Base-by-base conservation (phyloP, 2,797 vertebrate species). In the Oreochromis mossambicus region DNA sequence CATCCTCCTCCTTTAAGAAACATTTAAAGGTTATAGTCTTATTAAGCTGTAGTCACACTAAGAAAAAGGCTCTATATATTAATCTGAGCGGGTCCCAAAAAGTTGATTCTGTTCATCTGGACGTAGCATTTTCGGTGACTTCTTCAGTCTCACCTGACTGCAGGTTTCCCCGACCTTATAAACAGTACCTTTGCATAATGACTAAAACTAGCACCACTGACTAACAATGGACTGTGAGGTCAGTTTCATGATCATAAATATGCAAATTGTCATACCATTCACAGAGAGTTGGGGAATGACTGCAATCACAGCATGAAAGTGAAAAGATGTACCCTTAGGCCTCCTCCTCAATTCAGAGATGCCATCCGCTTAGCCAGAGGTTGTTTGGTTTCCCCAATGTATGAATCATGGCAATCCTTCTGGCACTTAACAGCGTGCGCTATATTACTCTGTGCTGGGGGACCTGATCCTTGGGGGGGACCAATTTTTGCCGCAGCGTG, bases 1-100 rank as follows among this genome's bases (percentile, higher is more conserved):
- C 84, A 87, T 19, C 81, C 86, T 63, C 86, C 66, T 80, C 63
- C 77, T 77, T 55, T 15, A 55, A 81, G 75, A 86, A 52, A 76
- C 9, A 24, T n/a, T 36, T 61, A 79, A 11, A 77, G 19, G 51
- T 80, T 21, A 55, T 63, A 77, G 54, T 77, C 73, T 79, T 17
- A 63, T 79, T 77, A 24, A 82, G 41, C 17, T 26, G 3, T 11
- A 78, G 12, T 61, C n/a, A 24, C n/a, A 6, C 51, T 56, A 54
- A 63, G 4, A 32, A 75, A 75, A 51, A 14, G 2, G 1, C 4
- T 55, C 32, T 13, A 21, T 58, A 29, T 29, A 84, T 46, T 17
- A 34, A 54, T 77, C 51, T 14, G 32, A 63, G 58, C 58, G 13
- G 32, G 32, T 36, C 19, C 58, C 11, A 63, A 13, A 36, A 63